Evolutionary conservation across 2,113 vertebrate genomes (phyloP), one percentile per base, ranked within the genome.

Genomic region (Gymnogyps californianus): DNA sequence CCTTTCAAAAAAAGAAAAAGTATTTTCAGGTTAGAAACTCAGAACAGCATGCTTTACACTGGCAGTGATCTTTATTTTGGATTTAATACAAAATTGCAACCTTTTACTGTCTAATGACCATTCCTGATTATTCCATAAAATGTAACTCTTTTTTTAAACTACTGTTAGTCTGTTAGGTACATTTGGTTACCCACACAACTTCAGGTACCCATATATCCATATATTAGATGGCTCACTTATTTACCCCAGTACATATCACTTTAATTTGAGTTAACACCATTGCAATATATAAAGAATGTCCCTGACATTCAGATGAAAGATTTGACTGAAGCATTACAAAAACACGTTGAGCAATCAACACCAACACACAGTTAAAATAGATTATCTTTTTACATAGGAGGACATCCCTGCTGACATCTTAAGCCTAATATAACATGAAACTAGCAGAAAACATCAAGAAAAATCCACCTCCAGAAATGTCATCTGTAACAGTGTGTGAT

Each of bases 381-480:
- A 74, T n/a, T 77, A 20, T 77, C 66, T 84, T 90, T 91, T 85
- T 90, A 46, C 94, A 96, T 34, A 88, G 86, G 95, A 97, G 51
- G 79, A 83, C 87, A 97, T 80, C 38, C 55, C 78, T 95, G 80
- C 67, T 91, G 90, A 91, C 87, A 93, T 57, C 79, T 82, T 81
- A 92, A 91, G 75, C 54, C 57, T 87, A 94, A 91, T 94, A 83
- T 90, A 95, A 96, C 66, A 83, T 21, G 34, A 96, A 96, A 94
- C 96, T 93, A 95, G 69, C 58, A 87, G 90, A 95, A 97, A 96
- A 89, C n/a, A 83, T 84, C 46, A 87, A 89, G 88, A 92, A 90
- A 96, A 96, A 95, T 96, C 92, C 94, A 87, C 91, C 91, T 92
- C 71, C 96, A 87, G 69, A 67, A 88, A 84, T 69, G 86, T 83